A percentile compares a stretch with the other conserved stretches of the same genome.
Evolutionary conservation across 2,888 invertebrate species (phyloP).

Genomic region (Clostera curtula): DNA sequence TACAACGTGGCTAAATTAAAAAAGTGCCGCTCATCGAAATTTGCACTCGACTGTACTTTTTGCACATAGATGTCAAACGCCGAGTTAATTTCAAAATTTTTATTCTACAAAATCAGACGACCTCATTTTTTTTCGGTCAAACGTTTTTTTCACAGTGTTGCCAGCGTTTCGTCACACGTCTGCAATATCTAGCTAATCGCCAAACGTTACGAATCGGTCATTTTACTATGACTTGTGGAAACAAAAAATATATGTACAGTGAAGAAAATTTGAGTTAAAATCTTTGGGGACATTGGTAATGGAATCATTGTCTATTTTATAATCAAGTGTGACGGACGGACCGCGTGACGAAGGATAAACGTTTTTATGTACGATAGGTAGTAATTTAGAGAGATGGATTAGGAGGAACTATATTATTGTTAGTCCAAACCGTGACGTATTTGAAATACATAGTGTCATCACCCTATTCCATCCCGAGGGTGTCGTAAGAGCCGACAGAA

Average conservation of each 20-base stretch:
- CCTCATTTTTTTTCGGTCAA: constrained; percentile 2
- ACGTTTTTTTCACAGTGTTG: neutral
- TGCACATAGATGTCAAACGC: constrained; percentile 4
- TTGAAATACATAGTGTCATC: too few relatives aligned
- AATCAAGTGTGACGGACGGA: constrained; percentile 1
- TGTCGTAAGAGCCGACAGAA: too few relatives aligned
- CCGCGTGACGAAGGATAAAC: constrained; percentile 1
- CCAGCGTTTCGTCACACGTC: constrained; percentile 11
- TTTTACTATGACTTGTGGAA: constrained; percentile 3
- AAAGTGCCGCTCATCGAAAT: constrained; percentile 3
- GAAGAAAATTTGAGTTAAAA: neutral
- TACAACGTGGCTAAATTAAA: too few relatives aligned
- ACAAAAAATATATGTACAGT: neutral
- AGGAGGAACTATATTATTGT: too few relatives aligned
- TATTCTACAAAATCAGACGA: constrained; percentile 5
- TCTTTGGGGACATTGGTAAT: constrained; percentile 1
- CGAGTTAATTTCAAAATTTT: constrained; percentile 6
- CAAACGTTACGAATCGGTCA: constrained; percentile 11
- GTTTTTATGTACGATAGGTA: too few relatives aligned
- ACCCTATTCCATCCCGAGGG: too few relatives aligned
- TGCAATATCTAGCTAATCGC: constrained; percentile 5
- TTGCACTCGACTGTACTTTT: constrained; percentile 5
- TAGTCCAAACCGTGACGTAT: too few relatives aligned
- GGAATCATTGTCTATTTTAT: constrained; percentile 2
- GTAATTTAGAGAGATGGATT: too few relatives aligned